These are phyloP conservation scores for Portunus trituberculatus DNA, from an alignment of 1,140 invertebrate genomes.

Conservation along the genomic window DNA sequence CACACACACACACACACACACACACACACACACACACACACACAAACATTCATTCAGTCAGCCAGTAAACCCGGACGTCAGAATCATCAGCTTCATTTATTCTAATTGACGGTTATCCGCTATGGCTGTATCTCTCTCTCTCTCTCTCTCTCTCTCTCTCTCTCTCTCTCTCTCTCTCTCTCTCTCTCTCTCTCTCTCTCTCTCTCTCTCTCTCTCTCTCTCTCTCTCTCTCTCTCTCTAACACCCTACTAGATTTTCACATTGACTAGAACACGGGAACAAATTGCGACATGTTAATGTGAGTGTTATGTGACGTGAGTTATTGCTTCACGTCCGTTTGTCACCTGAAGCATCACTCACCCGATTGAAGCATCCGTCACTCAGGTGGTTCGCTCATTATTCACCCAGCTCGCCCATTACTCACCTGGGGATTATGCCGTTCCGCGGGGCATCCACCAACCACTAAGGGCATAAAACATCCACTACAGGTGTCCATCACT, in stretches of 20 bases:
- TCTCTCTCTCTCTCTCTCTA: not conserved
- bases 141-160: not conserved
- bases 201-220: too few relatives aligned
- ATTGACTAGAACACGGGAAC: not conserved
- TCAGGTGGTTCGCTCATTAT: not conserved
- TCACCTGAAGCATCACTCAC: not conserved
- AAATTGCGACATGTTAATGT: not conserved
- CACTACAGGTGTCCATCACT: not conserved
- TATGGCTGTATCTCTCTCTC: not conserved
- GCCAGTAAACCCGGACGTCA: not conserved
- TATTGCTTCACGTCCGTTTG: not conserved
- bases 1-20: constrained; percentile 20
- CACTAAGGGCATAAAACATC: not conserved
- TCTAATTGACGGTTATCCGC: not conserved
- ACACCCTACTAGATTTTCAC: not conserved
- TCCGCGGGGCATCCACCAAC: not conserved
- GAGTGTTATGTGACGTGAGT: not conserved
- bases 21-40: constrained; percentile 10
- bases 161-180: too few relatives aligned
- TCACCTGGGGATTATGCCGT: not conserved
- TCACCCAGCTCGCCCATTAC: not conserved
- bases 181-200: too few relatives aligned
- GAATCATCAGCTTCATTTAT: constrained; percentile 6
- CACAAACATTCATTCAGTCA: not conserved
- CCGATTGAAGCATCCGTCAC: constrained; percentile 1